phyloP scores from a whole-genome alignment of 2,797 vertebrate genomes.

The Eospalax fontanierii region DNA sequence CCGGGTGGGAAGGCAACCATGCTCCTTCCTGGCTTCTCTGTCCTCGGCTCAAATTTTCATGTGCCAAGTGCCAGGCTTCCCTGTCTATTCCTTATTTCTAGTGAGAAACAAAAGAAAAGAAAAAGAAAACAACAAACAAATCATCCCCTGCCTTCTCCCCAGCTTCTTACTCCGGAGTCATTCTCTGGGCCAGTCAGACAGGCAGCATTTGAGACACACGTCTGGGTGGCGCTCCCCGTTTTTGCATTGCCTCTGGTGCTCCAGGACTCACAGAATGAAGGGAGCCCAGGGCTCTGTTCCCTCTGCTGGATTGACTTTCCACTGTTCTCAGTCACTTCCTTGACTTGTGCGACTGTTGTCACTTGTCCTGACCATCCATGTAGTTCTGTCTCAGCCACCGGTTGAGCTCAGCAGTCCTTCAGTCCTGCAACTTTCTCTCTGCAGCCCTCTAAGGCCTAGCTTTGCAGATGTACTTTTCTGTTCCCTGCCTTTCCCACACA shows the following conservation, averaged over 20 bases:
- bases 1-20: neutral
- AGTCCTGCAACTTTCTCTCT: neutral
- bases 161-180: neutral
- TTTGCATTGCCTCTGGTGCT: neutral
- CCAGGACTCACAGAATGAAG: neutral
- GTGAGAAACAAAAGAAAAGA: neutral
- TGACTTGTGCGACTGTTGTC: neutral
- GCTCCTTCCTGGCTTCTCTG: neutral
- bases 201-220: neutral
- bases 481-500: neutral
- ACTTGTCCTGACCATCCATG: neutral
- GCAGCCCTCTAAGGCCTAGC: neutral
- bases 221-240: neutral
- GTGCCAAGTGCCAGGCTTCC: neutral
- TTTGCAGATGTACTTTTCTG: neutral
- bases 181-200: neutral
- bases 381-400: neutral
- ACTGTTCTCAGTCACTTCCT: neutral
- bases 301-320: neutral
- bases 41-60: slow-evolving; percentile 16
- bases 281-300: neutral
- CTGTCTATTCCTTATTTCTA: neutral
- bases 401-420: neutral
- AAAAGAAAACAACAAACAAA: no score
- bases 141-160: neutral